Base-by-base conservation (phyloP, 2,888 invertebrate genomes). In the Byasa hedistus region DNA sequence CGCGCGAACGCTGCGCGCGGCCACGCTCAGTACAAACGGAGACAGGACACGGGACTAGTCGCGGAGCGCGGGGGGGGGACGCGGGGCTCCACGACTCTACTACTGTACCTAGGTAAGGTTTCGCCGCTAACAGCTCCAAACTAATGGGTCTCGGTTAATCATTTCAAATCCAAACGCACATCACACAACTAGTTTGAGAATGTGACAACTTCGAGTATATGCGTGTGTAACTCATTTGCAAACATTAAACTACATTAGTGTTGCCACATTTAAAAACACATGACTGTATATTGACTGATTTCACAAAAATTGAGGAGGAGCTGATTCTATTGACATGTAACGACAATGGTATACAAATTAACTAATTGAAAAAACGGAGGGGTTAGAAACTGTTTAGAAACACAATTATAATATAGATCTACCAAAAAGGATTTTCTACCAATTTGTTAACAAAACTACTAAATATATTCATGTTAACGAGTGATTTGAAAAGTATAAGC, bases 1-100 rank as follows among this genome's bases (percentile, higher is more conserved):
- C 98, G 86, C 98, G 95, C 93, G 97, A 97, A 85, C 97, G 95
- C 97, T 98, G 95, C 82, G 89, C 89, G 89, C 86, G 94, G 94
- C 81, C 5, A 12, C 5, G 19, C 57, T 76, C 68, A 75, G 70
- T 72, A 68, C 55, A 19, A 57, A 10, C n/a, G 24, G 4, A 21
- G 12, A 22, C 15, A 15, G 10, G 22, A 23, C 21, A 27, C 22
- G 17, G 39, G 12, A 4, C 39, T 22, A 22, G 10, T 10, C 12
- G 22, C 24, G 27, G n/a, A 21, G 56, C 55, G 56, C 62, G 44
- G 48, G 44, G 44, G 23, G 17, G 55, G 56, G 39, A 62, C 62
- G 56, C 22, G 55, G 39, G 19, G 19, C 44, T 48, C 44, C 39
- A 56, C 44, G 44, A 56, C 39, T 36, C 24, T 44, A 56, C 21